These are phyloP conservation scores for Brotula barbata DNA, from an alignment of 2,797 vertebrate species.

Conservation along the genomic window DNA sequence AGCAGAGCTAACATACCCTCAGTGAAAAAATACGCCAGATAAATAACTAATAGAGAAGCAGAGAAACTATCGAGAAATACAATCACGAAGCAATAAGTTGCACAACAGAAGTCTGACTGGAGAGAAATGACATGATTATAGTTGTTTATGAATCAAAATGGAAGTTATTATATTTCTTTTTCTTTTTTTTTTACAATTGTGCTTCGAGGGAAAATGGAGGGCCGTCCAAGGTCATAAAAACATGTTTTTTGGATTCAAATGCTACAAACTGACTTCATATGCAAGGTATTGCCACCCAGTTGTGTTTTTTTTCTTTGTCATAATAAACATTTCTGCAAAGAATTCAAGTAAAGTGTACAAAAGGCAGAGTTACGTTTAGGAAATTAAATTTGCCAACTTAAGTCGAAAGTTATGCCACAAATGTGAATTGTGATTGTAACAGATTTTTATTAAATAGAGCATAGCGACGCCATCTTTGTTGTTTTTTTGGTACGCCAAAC, in stretches of 20 bases:
- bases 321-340: not conserved
- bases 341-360: too few relatives aligned
- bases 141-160: slow-evolving; percentile 54
- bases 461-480: too few relatives aligned
- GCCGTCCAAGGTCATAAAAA: slow-evolving; percentile 18
- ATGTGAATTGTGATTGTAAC: too few relatives aligned
- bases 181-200: slow-evolving; percentile 13
- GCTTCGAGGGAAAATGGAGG: not conserved
- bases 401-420: too few relatives aligned
- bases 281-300: not conserved
- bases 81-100: slow-evolving; percentile 71
- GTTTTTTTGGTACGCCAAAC: too few relatives aligned
- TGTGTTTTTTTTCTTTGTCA: slow-evolving; percentile 5
- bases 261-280: slow-evolving; percentile 15
- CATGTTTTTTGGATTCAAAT: not conserved
- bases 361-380: too few relatives aligned
- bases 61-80: slow-evolving; percentile 65
- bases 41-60: slow-evolving; percentile 65
- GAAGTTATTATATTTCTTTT: slow-evolving; percentile 46
- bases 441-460: too few relatives aligned
- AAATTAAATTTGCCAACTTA: too few relatives aligned
- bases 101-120: slow-evolving; percentile 43
- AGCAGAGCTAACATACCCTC: slow-evolving; percentile 51
- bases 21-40: slow-evolving; percentile 49
- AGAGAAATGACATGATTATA: slow-evolving; percentile 57